Conservation (phyloP, 2,888 invertebrate genomes). For the Tetranychus piercei region DNA sequence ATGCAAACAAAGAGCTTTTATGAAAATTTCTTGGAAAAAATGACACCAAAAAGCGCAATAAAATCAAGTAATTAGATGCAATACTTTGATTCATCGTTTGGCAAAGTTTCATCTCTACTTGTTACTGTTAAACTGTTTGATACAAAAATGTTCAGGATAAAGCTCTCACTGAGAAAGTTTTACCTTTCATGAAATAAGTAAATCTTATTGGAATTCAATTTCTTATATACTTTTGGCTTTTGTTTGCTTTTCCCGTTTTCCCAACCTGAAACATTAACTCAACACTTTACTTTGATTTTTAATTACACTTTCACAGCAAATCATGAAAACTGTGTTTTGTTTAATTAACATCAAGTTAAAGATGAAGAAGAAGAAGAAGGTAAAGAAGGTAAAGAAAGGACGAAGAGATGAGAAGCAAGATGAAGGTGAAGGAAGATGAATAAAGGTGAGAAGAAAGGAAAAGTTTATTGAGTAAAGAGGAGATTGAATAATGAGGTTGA, state of each 20-base stretch:
- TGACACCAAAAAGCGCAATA: not conserved
- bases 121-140: too few species aligned
- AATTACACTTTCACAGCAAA: not conserved
- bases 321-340: not conserved
- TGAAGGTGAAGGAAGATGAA: not conserved
- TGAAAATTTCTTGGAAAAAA: not conserved
- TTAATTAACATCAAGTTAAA: not conserved
- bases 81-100: not conserved
- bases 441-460: not conserved
- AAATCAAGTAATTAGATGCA: not conserved
- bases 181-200: not conserved
- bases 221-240: not conserved
- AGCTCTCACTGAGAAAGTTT: too few species aligned
- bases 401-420: not conserved
- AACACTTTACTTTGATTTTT: constrained; percentile 4
- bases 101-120: too few species aligned
- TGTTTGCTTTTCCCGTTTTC: not conserved
- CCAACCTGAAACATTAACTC: not conserved
- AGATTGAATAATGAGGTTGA: not conserved
- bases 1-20: too few species aligned
- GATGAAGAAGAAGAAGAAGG: not conserved
- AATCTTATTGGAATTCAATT: not conserved
- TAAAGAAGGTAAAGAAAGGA: not conserved
- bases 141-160: too few species aligned
- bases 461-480: not conserved